These are phyloP conservation scores for Scotopteryx bipunctaria DNA, from an alignment of 2,888 invertebrate genomes.

Conservation along the genomic window DNA sequence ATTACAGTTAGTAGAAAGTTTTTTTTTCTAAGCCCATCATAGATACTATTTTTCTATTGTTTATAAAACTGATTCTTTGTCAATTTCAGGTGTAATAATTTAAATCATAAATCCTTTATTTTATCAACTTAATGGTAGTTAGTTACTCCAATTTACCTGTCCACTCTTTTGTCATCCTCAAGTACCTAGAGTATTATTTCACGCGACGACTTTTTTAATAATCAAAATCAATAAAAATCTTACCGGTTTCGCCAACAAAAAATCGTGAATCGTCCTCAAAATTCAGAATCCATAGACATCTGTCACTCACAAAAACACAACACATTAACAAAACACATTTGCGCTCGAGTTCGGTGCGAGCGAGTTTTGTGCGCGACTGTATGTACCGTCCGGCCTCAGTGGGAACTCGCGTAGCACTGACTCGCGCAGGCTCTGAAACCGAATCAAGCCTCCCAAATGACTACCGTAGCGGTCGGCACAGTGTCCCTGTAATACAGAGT, in stretches of 20 bases:
- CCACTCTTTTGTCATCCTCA: too few species aligned
- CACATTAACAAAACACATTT: conserved; percentile 51
- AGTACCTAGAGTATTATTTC: too few species aligned
- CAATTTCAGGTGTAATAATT: too few species aligned
- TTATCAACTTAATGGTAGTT: too few species aligned
- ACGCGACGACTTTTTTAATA: background rate
- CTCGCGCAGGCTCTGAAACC: conserved; percentile 76
- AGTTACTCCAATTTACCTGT: too few species aligned
- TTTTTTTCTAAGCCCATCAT: too few species aligned
- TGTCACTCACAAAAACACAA: conserved; percentile 45
- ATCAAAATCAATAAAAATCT: background rate
- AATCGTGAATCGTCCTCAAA: conserved; percentile 12
- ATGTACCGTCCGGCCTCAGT: conserved; percentile 43
- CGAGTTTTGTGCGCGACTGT: background rate
- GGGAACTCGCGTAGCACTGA: conserved; percentile 63
- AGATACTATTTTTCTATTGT: too few species aligned
- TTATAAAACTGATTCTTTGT: too few species aligned
- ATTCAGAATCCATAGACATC: conserved; percentile 18
- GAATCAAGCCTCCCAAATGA: conserved; percentile 57
- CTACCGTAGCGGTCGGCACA: conserved; percentile 38
- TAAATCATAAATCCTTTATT: too few species aligned
- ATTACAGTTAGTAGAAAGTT: too few species aligned
- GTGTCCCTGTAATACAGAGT: conserved; percentile 1
- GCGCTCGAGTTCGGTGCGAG: background rate
- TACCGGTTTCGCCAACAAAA: conserved; percentile 8